phyloP scores from a whole-genome alignment of 2,888 invertebrate genomes.

The Apamea anceps region DNA sequence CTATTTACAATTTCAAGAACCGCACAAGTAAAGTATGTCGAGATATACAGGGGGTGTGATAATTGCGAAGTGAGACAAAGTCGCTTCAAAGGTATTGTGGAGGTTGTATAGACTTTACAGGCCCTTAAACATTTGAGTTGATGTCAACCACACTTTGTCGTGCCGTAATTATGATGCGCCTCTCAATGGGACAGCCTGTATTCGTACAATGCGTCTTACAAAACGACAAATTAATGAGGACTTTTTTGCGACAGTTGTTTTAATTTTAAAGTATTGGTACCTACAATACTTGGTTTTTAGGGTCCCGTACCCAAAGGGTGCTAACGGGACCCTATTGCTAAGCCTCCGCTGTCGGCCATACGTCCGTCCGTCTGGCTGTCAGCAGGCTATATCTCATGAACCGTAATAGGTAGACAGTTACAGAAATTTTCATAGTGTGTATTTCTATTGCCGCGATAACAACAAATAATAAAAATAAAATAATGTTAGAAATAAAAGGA shows the following conservation, averaged over 20 bases:
- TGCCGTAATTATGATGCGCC: constrained; percentile 83
- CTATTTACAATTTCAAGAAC: constrained; percentile 36
- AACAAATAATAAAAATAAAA: too few species aligned
- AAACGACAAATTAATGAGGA: constrained; percentile 78
- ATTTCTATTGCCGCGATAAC: too few species aligned
- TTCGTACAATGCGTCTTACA: constrained; percentile 79
- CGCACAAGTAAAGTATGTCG: constrained; percentile 70
- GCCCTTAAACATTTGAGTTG: constrained; percentile 87
- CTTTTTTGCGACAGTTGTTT: constrained; percentile 66
- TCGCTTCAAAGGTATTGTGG: constrained; percentile 87
- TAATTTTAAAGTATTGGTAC: constrained; percentile 45
- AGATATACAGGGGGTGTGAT: constrained; percentile 87
- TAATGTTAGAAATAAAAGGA: too few species aligned
- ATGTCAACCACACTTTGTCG: constrained; percentile 85
- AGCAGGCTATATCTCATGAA: background rate
- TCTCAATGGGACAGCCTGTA: constrained; percentile 81
- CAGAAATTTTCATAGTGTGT: background rate
- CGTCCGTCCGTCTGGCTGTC: background rate
- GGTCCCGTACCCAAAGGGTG: background rate
- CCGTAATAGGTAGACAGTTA: background rate
- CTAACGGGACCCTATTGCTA: background rate
- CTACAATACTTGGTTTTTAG: constrained; percentile 18
- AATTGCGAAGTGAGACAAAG: constrained; percentile 89
- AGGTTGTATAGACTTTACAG: constrained; percentile 85
- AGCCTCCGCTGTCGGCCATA: background rate